These are phyloP conservation scores for Gastrophysa polygoni DNA, from an alignment of 2,888 invertebrate species.

Conservation along the genomic window DNA sequence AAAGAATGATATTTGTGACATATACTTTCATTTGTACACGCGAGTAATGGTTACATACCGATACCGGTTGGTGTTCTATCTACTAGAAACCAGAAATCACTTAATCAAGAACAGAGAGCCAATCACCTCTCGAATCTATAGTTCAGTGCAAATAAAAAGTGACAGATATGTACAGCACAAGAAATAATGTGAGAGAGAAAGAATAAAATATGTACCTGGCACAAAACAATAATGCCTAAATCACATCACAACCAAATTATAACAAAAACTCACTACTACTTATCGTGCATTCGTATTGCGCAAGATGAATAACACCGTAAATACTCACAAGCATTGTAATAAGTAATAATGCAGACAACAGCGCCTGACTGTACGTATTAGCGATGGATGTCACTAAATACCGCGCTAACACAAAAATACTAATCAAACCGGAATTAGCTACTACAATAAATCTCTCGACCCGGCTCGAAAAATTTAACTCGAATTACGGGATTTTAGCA, in stretches of 20 bases:
- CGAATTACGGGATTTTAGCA: not conserved
- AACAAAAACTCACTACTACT: conserved; percentile 22
- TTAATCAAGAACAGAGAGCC: not conserved
- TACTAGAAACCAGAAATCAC: no score
- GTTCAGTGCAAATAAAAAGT: not conserved
- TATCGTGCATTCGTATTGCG: conserved; percentile 24
- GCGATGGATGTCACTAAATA: conserved; percentile 23
- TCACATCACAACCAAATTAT: conserved; percentile 24
- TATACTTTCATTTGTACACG: no score
- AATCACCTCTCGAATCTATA: not conserved
- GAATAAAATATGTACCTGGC: not conserved
- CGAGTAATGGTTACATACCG: no score
- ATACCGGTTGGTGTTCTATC: no score
- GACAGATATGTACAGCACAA: not conserved
- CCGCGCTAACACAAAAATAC: conserved; percentile 24
- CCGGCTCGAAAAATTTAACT: conserved; percentile 19
- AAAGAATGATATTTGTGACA: no score
- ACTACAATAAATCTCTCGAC: conserved; percentile 13
- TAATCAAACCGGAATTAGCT: conserved; percentile 19
- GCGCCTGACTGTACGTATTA: conserved; percentile 23
- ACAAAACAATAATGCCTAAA: conserved; percentile 5
- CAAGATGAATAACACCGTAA: conserved; percentile 32
- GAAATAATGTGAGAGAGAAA: not conserved
- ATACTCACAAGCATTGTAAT: conserved; percentile 47
- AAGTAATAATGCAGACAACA: conserved; percentile 35